Conservation (phyloP, 2,797 vertebrate genomes). For the Petrocephalus sullivani region DNA sequence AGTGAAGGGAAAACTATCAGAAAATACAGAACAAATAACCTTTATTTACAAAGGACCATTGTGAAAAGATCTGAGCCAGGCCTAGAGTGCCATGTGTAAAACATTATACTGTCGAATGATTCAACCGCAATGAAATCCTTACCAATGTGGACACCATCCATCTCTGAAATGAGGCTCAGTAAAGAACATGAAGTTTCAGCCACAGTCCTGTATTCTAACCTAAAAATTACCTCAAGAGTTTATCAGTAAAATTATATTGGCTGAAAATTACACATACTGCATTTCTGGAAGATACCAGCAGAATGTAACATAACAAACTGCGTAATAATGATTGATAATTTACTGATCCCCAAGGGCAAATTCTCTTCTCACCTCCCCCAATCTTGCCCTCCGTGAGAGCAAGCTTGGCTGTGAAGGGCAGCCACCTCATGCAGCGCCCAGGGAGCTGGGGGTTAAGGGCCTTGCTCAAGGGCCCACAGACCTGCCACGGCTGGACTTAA, state of each 20-base stretch:
- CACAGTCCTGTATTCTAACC: neutral
- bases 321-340: neutral
- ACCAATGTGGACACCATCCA: neutral
- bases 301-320: neutral
- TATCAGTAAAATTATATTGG: neutral
- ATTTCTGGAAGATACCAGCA: neutral
- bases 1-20: neutral
- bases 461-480: too few relatives aligned
- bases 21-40: constrained; percentile 2
- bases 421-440: too few relatives aligned
- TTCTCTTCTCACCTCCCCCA: too few relatives aligned
- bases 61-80: neutral
- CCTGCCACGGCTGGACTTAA: too few relatives aligned
- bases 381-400: too few relatives aligned
- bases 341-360: too few relatives aligned
- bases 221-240: neutral
- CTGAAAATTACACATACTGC: neutral
- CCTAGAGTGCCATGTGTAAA: constrained; percentile 21
- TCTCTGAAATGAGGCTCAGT: neutral
- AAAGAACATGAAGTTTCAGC: constrained; percentile 6
- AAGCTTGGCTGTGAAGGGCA: too few relatives aligned
- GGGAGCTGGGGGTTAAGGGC: too few relatives aligned
- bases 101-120: constrained; percentile 15
- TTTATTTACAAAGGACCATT: constrained; percentile 19
- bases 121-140: constrained; percentile 18